Evolutionary conservation across 2,797 vertebrate species (phyloP).

Genomic region (Mus minutoides): DNA sequence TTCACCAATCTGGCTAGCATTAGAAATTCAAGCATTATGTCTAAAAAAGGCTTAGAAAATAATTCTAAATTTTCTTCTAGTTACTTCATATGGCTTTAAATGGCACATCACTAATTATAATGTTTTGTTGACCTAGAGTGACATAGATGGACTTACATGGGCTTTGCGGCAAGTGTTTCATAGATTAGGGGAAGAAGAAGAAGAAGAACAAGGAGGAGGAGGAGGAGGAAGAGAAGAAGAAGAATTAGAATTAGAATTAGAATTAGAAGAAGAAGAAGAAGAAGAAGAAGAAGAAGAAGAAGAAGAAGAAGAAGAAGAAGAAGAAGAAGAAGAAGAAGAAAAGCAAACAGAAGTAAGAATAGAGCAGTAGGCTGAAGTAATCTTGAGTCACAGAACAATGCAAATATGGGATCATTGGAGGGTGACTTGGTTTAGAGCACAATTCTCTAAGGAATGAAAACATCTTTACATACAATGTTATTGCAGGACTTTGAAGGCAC

Average conservation of each 20-base stretch:
- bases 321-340: not conserved
- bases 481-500: not conserved
- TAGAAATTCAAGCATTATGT: conserved; percentile 26
- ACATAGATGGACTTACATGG: not conserved
- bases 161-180: not conserved
- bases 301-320: no score
- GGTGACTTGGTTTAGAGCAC: not conserved
- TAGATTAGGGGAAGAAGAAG: not conserved
- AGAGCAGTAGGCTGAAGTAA: not conserved
- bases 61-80: not conserved
- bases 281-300: no score
- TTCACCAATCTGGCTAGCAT: not conserved
- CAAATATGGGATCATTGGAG: not conserved
- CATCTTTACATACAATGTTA: not conserved
- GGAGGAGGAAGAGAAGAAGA: no score
- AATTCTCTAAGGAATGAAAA: not conserved
- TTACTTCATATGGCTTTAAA: not conserved
- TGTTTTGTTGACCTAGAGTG: not conserved
- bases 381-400: not conserved
- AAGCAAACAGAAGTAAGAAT: no score
- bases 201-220: no score
- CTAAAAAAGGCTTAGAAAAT: not conserved
- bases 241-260: no score
- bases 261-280: no score
- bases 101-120: not conserved